Evolutionary conservation across 2,888 invertebrate species (phyloP).

Genomic region (Dinocampus coccinellae): DNA sequence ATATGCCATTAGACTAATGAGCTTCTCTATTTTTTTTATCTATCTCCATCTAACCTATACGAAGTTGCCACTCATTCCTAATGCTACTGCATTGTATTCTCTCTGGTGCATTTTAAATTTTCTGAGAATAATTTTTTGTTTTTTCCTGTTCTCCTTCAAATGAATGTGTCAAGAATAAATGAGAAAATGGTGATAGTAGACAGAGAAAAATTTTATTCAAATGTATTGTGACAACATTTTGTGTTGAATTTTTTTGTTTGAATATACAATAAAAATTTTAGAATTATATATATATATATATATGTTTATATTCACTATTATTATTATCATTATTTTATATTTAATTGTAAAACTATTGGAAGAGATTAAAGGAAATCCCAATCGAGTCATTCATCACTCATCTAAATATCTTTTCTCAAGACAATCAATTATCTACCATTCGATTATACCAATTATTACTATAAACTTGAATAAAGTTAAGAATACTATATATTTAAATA

Average conservation of each 20-base stretch:
- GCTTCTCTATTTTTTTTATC: slow-evolving; percentile 31
- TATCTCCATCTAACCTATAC: slow-evolving; percentile 28
- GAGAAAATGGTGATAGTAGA: neutral
- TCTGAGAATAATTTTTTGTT: slow-evolving; percentile 13
- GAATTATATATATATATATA: too few species aligned
- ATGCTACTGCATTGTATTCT: slow-evolving; percentile 25
- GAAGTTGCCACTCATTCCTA: slow-evolving; percentile 18
- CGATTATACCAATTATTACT: slow-evolving; percentile 39
- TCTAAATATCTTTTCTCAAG: slow-evolving; percentile 16
- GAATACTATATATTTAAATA: slow-evolving; percentile 39
- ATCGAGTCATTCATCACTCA: slow-evolving; percentile 37
- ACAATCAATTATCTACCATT: slow-evolving; percentile 41
- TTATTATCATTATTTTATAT: too few species aligned
- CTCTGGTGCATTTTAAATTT: slow-evolving; percentile 5
- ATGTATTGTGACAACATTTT: too few species aligned
- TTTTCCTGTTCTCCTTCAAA: too few species aligned
- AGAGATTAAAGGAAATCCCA: slow-evolving; percentile 41
- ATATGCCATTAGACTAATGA: slow-evolving; percentile 39
- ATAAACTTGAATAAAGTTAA: slow-evolving; percentile 23
- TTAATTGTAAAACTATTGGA: neutral
- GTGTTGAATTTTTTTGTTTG: too few species aligned
- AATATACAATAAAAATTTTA: too few species aligned
- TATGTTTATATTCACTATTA: too few species aligned
- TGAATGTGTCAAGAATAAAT: neutral
- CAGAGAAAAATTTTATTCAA: neutral